Evolutionary conservation across 1,140 invertebrate genomes (phyloP), one percentile per base, ranked within the genome.

Genomic region (Drosophila obscura): DNA sequence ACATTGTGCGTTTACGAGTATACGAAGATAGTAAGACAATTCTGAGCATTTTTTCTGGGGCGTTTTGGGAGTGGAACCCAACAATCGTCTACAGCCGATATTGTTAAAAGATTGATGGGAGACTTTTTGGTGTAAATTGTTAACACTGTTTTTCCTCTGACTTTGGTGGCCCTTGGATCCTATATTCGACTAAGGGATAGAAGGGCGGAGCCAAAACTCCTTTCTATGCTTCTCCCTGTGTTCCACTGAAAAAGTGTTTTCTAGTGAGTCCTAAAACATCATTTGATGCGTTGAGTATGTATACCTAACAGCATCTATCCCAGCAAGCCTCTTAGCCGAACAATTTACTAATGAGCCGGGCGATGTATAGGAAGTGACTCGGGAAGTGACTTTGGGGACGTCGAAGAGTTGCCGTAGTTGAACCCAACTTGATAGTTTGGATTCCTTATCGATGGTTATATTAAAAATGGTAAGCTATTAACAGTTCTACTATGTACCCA

Each of bases 71-170:
- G 65, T 77, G 13, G 26, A 52, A 35, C 48, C 56, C 64, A 62
- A 56, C 73, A 62, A 77, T 71, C 64, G 67, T 51, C 67, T 69
- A 49, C 67, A 69, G 69, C 57, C 65, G 65, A 71, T 77, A 51
- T 77, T 59, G 74, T 77, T 62, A 45, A 45, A 64, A 71, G 74
- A 77, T 77, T 72, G 44, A 77, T 77, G 55, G 28, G 41, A 51
- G 65, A 59, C 55, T 58, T 39, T 71, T 66, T 69, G 73, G 75
- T 77, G 74, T 77, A 77, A 77, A 77, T 77, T 76, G 65, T 77
- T 77, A 77, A 77, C 74, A 77, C 74, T 63, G 65, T 76, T 77
- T 52, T 52, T 7, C 50, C 49, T 74, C 45, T 68, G 61, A 63
- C 73, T 69, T 55, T 69, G 64, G 74, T 62, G 63, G 57, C 61